Conservation (phyloP, 2,888 invertebrate species). For the Nephrotoma guestfalica region DNA sequence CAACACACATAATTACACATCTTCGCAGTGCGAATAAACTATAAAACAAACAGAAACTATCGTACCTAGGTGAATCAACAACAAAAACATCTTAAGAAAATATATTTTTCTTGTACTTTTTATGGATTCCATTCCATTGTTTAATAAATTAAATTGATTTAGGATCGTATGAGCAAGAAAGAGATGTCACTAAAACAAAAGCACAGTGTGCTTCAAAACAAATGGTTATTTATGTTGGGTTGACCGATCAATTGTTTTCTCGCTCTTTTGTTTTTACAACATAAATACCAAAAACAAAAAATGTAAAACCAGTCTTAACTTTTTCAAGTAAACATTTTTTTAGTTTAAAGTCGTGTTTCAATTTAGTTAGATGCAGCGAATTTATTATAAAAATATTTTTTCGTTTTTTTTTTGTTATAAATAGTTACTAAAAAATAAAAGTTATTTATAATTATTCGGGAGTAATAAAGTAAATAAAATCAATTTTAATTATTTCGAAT, state of each 20-base stretch:
- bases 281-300: background rate
- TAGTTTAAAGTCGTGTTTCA: background rate
- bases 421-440: background rate
- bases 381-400: background rate
- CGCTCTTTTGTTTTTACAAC: background rate
- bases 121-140: background rate
- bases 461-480: background rate
- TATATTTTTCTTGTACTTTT: background rate
- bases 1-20: background rate
- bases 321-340: background rate
- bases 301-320: background rate
- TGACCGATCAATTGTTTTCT: background rate
- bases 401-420: background rate
- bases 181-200: background rate
- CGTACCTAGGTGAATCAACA: background rate
- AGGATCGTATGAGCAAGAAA: background rate
- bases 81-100: background rate
- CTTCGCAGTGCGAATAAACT: background rate
- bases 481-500: background rate
- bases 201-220: background rate
- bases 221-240: background rate
- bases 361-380: background rate
- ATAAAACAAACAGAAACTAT: background rate
- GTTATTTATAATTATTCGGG: background rate
- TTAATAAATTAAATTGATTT: background rate